These are phyloP conservation scores for Lordiphosa andalusiaca DNA, from an alignment of 2,888 invertebrate species.

Conservation along the genomic window DNA sequence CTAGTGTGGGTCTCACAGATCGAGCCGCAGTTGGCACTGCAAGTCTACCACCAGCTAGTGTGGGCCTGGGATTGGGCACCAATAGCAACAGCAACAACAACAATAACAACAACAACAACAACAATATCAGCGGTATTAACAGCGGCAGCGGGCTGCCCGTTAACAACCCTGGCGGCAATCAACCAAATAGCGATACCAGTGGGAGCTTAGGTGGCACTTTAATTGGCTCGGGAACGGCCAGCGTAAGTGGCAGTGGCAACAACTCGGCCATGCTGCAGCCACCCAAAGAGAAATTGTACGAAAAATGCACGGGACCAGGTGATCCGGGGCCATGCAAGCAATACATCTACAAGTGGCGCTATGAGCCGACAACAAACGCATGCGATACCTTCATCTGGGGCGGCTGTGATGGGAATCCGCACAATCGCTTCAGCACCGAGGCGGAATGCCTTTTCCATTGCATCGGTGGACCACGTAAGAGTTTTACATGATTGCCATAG, in stretches of 20 bases:
- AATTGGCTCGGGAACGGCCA: slow-evolving; percentile 20
- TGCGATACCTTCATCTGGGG: slow-evolving; percentile 86
- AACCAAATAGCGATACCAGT: slow-evolving; percentile 29
- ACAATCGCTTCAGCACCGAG: slow-evolving; percentile 86
- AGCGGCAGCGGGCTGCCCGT: slow-evolving; percentile 34
- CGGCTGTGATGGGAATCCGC: slow-evolving; percentile 85
- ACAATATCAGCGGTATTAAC: slow-evolving; percentile 37
- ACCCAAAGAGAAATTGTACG: slow-evolving; percentile 78
- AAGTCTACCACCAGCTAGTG: slow-evolving; percentile 40
- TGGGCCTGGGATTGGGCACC: slow-evolving; percentile 22
- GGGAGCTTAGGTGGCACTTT: slow-evolving; percentile 22
- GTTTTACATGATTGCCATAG: slow-evolving; percentile 10
- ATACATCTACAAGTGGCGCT: slow-evolving; percentile 86
- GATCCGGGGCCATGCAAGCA: slow-evolving; percentile 84
- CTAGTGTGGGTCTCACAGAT: slow-evolving; percentile 40
- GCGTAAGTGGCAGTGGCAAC: slow-evolving; percentile 31
- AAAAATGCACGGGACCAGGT: slow-evolving; percentile 80
- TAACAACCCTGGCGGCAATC: slow-evolving; percentile 23
- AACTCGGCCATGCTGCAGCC: slow-evolving; percentile 61
- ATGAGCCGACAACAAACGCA: slow-evolving; percentile 82
- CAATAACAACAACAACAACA: slow-evolving; percentile 38
- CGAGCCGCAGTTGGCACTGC: slow-evolving; percentile 32
- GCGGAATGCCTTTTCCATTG: slow-evolving; percentile 85
- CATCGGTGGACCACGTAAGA: slow-evolving; percentile 83
- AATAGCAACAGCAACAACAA: slow-evolving; percentile 31